Evolutionary conservation across 2,797 vertebrate species (phyloP).

Genomic region (Gambusia yucatana): DNA sequence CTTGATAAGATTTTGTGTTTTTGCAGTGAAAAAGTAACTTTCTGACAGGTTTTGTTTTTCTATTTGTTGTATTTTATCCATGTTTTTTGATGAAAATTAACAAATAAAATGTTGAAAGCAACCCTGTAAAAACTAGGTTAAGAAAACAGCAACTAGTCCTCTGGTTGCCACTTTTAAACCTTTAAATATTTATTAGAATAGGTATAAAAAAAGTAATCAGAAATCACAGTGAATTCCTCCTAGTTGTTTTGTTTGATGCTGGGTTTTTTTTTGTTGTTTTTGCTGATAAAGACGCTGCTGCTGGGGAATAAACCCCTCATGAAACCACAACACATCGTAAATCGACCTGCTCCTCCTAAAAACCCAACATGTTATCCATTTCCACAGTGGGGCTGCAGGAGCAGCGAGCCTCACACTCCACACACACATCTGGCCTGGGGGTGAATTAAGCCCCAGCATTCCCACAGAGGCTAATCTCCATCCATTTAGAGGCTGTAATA

Average conservation of each 20-base stretch:
- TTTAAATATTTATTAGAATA: background rate
- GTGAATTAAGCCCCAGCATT: constrained; percentile 82
- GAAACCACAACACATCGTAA: constrained; percentile 50
- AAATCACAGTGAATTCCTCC: background rate
- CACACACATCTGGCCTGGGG: constrained; percentile 68
- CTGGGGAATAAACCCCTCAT: constrained; percentile 12
- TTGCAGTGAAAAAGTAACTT: background rate
- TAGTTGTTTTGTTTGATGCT: background rate
- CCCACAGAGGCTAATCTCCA: constrained; percentile 85
- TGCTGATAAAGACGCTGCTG: background rate
- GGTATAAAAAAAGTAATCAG: background rate
- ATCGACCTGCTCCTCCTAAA: constrained; percentile 41
- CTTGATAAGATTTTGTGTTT: too few relatives aligned
- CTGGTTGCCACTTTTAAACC: background rate
- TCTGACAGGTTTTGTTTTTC: background rate
- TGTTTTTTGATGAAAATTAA: background rate
- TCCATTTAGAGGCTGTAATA: constrained; percentile 85
- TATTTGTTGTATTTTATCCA: background rate
- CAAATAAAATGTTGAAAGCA: background rate
- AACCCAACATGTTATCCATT: constrained; percentile 41
- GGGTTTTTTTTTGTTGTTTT: background rate
- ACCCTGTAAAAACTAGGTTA: background rate
- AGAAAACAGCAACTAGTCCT: background rate
- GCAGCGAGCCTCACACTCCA: constrained; percentile 40
- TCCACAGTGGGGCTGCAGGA: constrained; percentile 42